Evolutionary conservation across 2,113 vertebrate genomes (phyloP).

Genomic region (Bos indicus): DNA sequence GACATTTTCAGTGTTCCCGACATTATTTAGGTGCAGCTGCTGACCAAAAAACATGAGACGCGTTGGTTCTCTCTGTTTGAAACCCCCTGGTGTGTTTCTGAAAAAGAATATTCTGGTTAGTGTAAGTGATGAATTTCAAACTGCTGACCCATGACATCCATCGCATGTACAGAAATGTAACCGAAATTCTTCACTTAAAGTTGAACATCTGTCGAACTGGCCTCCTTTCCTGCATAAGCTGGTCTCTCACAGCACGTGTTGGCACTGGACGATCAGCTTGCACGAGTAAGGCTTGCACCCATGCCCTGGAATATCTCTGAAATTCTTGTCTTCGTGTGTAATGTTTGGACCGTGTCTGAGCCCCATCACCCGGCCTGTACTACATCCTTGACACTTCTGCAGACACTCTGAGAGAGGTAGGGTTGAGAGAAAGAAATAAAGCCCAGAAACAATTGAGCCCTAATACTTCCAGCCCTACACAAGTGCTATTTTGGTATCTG

Average conservation of each 20-base stretch:
- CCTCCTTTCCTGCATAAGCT: neutral
- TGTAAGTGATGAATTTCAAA: neutral
- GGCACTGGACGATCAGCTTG: neutral
- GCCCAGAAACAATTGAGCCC: neutral
- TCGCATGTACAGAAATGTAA: neutral
- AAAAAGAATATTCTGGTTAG: neutral
- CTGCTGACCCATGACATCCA: neutral
- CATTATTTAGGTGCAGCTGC: neutral
- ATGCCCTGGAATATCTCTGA: neutral
- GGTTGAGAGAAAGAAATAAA: neutral
- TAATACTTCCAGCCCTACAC: neutral
- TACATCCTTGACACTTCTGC: conserved; percentile 51
- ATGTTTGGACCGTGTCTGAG: conserved; percentile 27
- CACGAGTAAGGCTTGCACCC: neutral
- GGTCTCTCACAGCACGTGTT: neutral
- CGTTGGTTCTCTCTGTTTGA: neutral
- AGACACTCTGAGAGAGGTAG: conserved; percentile 32
- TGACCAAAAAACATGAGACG: neutral
- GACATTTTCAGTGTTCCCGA: neutral
- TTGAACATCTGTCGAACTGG: neutral
- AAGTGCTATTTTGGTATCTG: conserved; percentile 44
- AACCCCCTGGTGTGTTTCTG: neutral
- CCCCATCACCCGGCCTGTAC: neutral
- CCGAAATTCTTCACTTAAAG: neutral
- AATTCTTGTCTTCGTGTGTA: conserved; percentile 42